These are phyloP conservation scores for Drosophila pectinifera DNA, from an alignment of 1,140 invertebrate genomes.

Conservation along the genomic window DNA sequence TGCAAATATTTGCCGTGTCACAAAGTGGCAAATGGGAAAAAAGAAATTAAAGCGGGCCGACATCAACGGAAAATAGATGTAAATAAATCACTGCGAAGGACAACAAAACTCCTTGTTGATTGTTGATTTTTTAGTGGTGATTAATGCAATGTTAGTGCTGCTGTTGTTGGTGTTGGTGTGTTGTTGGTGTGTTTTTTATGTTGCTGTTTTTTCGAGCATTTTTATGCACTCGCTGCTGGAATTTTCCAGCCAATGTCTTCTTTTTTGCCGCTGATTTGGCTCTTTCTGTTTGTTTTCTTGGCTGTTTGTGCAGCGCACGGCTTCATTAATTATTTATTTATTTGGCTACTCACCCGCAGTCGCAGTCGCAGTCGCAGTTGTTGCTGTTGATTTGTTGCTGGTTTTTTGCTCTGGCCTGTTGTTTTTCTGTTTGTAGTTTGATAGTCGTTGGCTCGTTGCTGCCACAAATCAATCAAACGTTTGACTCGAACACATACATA, in stretches of 20 bases:
- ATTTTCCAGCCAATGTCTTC: conserved; percentile 32
- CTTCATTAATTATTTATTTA: conserved; percentile 77
- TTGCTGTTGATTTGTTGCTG: conserved; percentile 20
- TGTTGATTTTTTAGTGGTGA: conserved; percentile 58
- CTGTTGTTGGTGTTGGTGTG: conserved; percentile 12
- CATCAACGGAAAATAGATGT: conserved; percentile 8
- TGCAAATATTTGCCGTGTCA: conserved; percentile 34
- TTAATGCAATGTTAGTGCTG: conserved; percentile 58
- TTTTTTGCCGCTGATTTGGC: background rate
- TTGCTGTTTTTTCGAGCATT: conserved; percentile 26
- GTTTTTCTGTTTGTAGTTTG: conserved; percentile 21
- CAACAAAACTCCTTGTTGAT: conserved; percentile 22
- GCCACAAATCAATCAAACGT: conserved; percentile 75
- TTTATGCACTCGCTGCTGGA: conserved; percentile 48
- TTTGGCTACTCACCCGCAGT: conserved; percentile 70
- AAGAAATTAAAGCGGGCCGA: background rate
- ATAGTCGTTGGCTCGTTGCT: conserved; percentile 27
- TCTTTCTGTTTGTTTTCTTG: conserved; percentile 27
- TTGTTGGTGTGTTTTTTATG: conserved; percentile 2
- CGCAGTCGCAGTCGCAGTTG: conserved; percentile 15
- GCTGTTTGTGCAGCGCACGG: conserved; percentile 54
- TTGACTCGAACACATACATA: conserved; percentile 19
- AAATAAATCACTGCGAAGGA: conserved; percentile 33
- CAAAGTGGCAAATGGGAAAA: conserved; percentile 14
- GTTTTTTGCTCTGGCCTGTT: background rate